A percentile compares a stretch with the other conserved stretches of the same genome.
phyloP scores from a whole-genome alignment of 2,113 vertebrate species.

The Benitochromis conjunctus region DNA sequence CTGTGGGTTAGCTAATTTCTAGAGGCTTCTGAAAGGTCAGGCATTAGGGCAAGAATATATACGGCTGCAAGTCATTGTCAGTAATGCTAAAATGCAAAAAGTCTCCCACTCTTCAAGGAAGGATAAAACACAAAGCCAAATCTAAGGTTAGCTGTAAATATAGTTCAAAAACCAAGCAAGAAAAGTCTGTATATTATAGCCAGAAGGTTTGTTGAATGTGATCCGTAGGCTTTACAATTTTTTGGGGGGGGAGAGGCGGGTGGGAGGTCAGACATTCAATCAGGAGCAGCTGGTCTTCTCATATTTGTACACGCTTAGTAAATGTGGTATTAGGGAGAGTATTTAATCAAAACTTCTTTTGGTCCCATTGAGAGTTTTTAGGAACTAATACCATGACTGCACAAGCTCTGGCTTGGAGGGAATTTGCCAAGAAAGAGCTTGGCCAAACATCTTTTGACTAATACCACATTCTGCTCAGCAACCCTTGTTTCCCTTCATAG shows the following conservation, averaged over 20 bases:
- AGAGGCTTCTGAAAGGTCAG: constrained; percentile 56
- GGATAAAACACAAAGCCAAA: not conserved
- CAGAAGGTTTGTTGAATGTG: not conserved
- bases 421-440: constrained; percentile 19
- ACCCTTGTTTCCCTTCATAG: constrained; percentile 30
- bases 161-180: constrained; percentile 20
- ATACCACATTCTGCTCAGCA: constrained; percentile 6
- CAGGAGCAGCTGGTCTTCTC: not conserved
- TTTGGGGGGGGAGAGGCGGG: not conserved
- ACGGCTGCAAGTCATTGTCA: constrained; percentile 27
- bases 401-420: not conserved
- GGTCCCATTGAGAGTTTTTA: not conserved
- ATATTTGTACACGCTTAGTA: not conserved
- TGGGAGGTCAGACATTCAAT: not conserved
- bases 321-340: not conserved
- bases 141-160: not conserved
- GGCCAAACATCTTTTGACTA: constrained; percentile 16
- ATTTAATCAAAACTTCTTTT: not conserved
- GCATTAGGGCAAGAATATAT: constrained; percentile 29
- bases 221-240: constrained; percentile 6
- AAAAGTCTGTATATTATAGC: not conserved
- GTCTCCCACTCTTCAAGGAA: not conserved
- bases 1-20: constrained; percentile 43
- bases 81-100: constrained; percentile 30
- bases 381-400: not conserved